Base-by-base conservation (phyloP, 2,113 vertebrate species). In the Anguilla japonica region DNA sequence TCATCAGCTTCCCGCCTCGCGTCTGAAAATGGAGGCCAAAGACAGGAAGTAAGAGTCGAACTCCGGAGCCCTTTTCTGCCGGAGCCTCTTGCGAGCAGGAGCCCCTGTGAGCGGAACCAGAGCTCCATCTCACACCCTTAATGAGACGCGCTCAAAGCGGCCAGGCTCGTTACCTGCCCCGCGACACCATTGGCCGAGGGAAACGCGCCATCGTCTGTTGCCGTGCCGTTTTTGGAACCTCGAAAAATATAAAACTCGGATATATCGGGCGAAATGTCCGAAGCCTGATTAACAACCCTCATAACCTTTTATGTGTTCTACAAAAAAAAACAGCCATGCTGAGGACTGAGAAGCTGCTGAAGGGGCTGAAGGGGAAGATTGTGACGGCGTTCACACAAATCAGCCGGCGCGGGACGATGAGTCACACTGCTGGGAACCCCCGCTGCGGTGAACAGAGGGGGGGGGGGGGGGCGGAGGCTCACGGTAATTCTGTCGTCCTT, bases 1-100 rank as follows among this genome's bases (percentile, higher is more conserved):
- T 95, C 98, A 99, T 99, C 94, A 99, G 88, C 93, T 98, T 99
- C 41, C 98, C 98, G 29, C 97, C 97, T 0, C 98, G 98, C 84
- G 98, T 97, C 98, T 99, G 90, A 63, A 79, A 75, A 56, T 53
- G 22, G 15, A 86, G 80, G 22, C 83, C 80, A 79, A 63, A 26
- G 56, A 22, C 1, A 34, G 56, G 50, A 6, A 53, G 8, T 9
- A 53, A 53, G 50, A 11, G n/a, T 8, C 50, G 9, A 53, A 9
- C 50, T 75, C 20, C 8, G 26, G n/a, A 75, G 9, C 5, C n/a
- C n/a, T 2, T 34, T 26, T 22, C 26, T 3, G 53, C 56, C 26
- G 1, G 18, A 75, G 26, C 26, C 41, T 0, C 5, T 22, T 20
- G 1, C n/a, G 26, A 67, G 41, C 0, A 13, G 82, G 2, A 29